Base-by-base conservation (phyloP, 2,113 vertebrate species). In the Eurypyga helias region DNA sequence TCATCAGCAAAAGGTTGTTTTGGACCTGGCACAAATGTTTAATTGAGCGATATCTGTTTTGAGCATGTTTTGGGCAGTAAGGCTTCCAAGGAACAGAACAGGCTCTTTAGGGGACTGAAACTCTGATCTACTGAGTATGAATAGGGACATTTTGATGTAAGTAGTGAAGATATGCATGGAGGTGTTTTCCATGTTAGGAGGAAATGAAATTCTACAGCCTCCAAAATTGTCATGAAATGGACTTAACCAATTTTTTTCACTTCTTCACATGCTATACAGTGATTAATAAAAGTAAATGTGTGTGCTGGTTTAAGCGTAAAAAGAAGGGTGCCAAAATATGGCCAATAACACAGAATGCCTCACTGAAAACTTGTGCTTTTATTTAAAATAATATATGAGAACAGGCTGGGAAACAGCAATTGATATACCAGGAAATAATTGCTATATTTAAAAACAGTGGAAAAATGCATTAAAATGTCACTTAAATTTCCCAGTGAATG, bases 391-490 rank as follows among this genome's bases (percentile, higher is more conserved):
- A 10, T 52, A 1, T 69, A 76, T 33, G 46, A 79, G 36, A 73
- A 76, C 52, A 77, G 19, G 9, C 78, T 90, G 75, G 17, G 73
- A 83, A 91, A 83, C 21, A 73, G 71, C 62, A 80, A 24, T 38
- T 93, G n/a, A 60, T 92, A 45, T 45, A 72, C 33, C n/a, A 52
- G 70, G 33, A 93, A 89, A 79, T 84, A 82, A 84, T 72, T 60
- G 23, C 49, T 89, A 0, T 79, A 57, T 94, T 89, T 89, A 80
- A 87, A 82, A 93, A 79, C 57, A 93, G 52, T 71, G 96, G 96
- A 95, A 97, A 96, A 95, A 93, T n/a, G 8, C n/a, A 91, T 96
- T 96, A 96, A 87, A 89, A 79, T 82, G 81, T 82, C 94, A 82
- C 55, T 94, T 91, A 92, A 15, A 36, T 82, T 96, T 96, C 69